These are phyloP conservation scores for Porites lobata DNA, from an alignment of 92 coral and sea anemone genomes.

Conservation along the genomic window DNA sequence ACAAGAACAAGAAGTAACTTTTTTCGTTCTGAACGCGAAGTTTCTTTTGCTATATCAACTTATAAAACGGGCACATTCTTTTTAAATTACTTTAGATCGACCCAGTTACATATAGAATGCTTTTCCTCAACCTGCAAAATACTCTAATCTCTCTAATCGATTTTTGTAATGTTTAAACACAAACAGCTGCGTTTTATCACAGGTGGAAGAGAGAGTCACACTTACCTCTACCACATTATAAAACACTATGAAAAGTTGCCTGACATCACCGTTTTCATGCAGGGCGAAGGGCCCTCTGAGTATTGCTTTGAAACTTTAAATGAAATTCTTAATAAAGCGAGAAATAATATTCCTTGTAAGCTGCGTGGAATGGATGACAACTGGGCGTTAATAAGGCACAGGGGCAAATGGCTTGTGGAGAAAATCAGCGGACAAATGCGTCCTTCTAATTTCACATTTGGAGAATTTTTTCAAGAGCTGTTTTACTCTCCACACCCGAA, in stretches of 20 bases:
- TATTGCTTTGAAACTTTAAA: slow-evolving; percentile 5
- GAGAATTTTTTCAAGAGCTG: slow-evolving; percentile 35
- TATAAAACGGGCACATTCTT: no score
- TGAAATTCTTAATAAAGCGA: slow-evolving; percentile 4
- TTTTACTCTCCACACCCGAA: slow-evolving; percentile 48
- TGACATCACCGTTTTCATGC: slow-evolving; percentile 67
- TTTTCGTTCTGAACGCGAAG: no score
- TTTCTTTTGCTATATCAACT: no score
- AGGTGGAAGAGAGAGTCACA: slow-evolving; percentile 70
- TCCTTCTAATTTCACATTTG: slow-evolving; percentile 40
- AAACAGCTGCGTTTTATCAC: no score
- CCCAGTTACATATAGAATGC: no score
- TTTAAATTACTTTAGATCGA: no score
- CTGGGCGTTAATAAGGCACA: slow-evolving; percentile 55
- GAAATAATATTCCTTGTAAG: slow-evolving; percentile 13
- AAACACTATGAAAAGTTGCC: slow-evolving; percentile 60
- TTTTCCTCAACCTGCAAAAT: no score
- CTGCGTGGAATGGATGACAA: neutral
- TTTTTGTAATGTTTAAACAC: no score
- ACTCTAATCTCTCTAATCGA: no score
- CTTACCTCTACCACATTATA: slow-evolving; percentile 77
- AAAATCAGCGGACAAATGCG: slow-evolving; percentile 45
- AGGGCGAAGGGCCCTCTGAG: slow-evolving; percentile 29
- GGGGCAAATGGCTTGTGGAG: slow-evolving; percentile 35
- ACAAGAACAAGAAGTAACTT: no score